Evolutionary conservation across 2,888 invertebrate genomes (phyloP).

Genomic region (Notodonta ziczac): DNA sequence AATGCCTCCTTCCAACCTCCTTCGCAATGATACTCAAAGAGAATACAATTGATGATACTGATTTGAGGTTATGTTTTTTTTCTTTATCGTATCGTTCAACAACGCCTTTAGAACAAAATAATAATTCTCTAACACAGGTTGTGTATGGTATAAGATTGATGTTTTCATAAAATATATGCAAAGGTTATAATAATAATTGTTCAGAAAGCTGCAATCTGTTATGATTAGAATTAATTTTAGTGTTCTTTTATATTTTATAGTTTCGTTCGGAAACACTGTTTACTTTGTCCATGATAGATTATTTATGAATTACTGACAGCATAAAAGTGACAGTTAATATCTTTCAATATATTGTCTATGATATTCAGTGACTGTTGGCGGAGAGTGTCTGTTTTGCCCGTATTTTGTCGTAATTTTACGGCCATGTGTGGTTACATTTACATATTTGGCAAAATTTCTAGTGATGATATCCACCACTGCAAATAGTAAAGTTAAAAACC

Average conservation of each 20-base stretch:
- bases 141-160: too few species aligned
- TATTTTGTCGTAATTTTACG: conserved; percentile 74
- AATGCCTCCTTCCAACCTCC: too few species aligned
- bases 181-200: too few species aligned
- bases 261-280: conserved; percentile 30
- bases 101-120: too few species aligned
- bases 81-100: too few species aligned
- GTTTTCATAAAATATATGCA: too few species aligned
- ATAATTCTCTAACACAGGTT: too few species aligned
- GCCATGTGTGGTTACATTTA: conserved; percentile 75
- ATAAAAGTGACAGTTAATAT: conserved; percentile 30
- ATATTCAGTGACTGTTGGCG: conserved; percentile 57
- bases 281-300: conserved; percentile 18
- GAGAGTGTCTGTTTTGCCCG: conserved; percentile 69
- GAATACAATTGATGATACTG: too few species aligned
- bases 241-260: background rate
- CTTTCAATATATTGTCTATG: conserved; percentile 42
- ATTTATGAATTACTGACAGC: conserved; percentile 12
- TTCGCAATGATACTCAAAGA: too few species aligned
- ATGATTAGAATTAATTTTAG: background rate
- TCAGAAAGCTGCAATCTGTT: background rate
- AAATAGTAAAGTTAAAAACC: conserved; percentile 86
- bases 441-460: conserved; percentile 61
- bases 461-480: conserved; percentile 88
- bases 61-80: too few species aligned